A percentile compares a stretch with the other conserved stretches of the same genome.
These are phyloP conservation scores for Diplolepis rosae DNA, from an alignment of 2,888 invertebrate genomes.

Conservation along the genomic window DNA sequence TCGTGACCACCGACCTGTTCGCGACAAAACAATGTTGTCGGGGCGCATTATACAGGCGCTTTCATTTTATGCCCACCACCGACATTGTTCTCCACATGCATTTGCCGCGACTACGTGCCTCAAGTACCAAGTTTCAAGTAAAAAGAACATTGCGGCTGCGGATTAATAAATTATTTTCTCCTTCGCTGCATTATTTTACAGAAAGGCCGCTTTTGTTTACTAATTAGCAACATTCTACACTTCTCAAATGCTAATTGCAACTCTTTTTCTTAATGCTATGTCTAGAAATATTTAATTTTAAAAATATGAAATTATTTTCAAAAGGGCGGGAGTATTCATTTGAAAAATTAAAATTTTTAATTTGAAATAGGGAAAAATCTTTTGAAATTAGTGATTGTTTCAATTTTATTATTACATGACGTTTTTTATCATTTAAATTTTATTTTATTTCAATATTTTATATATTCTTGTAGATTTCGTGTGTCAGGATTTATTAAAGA, in stretches of 20 bases:
- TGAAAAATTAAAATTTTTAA: neutral
- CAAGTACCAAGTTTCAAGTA: slow-evolving; percentile 19
- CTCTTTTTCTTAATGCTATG: neutral
- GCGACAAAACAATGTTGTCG: slow-evolving; percentile 70
- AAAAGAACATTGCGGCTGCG: slow-evolving; percentile 7
- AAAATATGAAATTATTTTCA: too few relatives aligned
- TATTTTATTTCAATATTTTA: neutral
- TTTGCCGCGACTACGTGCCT: slow-evolving; percentile 57
- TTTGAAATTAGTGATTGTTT: too few relatives aligned
- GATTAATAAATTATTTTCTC: slow-evolving; percentile 31
- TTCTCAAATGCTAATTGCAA: neutral
- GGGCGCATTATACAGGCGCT: slow-evolving; percentile 48
- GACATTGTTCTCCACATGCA: slow-evolving; percentile 70
- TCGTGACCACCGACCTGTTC: slow-evolving; percentile 59
- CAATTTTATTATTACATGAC: too few relatives aligned
- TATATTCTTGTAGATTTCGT: neutral
- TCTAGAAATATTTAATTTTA: too few relatives aligned
- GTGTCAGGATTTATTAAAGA: neutral
- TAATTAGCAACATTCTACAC: neutral
- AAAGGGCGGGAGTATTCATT: neutral
- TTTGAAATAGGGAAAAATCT: too few relatives aligned
- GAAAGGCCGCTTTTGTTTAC: neutral
- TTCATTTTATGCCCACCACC: slow-evolving; percentile 60
- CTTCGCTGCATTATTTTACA: neutral
- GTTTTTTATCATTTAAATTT: too few relatives aligned